Base-by-base conservation (phyloP, 2,797 vertebrate species). In the Malurus splendens region DNA sequence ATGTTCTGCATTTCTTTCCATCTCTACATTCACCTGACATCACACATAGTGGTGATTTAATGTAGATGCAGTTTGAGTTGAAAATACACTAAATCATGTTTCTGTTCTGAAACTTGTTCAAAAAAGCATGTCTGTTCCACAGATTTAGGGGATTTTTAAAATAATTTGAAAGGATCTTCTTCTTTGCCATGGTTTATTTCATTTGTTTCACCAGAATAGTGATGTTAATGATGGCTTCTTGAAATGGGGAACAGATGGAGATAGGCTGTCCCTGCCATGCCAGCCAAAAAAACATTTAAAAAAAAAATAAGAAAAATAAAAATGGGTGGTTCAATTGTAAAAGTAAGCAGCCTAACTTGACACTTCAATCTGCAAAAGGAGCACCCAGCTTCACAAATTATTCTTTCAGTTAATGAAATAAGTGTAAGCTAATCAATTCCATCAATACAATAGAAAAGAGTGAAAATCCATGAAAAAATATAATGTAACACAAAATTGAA, bases 1-100 rank as follows among this genome's bases (percentile, higher is more conserved):
- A 78, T 61, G 71, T 90, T 93, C 59, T 72, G 48, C 66, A 94
- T 94, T 93, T 90, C 81, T 80, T 95, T 81, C 88, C 36, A 47
- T 41, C 42, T 80, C 86, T 82, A 41, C n/a, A 47, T 83, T 84
- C 87, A 95, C 77, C 82, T 95, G 93, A 95, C 87, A 94, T 84
- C 75, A 44, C 28, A 90, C 87, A 79, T 42, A 93, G 41, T 90
- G 24, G 39, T 95, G 95, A 96, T 97, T 96, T 96, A 96, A 95
- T 74, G 80, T 83, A 93, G 71, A 87, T 81, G 73, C 72, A 86
- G 22, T 83, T 72, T 87, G 87, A 95, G 90, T 51, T 90, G 38
- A 87, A 94, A 82, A 82, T 67, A 42, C 22, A 81, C 81, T 96
- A 96, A 95, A 95, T 97, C 89, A 95, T 33, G 51, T 27, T 87